A percentile compares a stretch with the other conserved stretches of the same genome.
Evolutionary conservation across 2,113 vertebrate species (phyloP).

Genomic region (Prunella fulvescens): DNA sequence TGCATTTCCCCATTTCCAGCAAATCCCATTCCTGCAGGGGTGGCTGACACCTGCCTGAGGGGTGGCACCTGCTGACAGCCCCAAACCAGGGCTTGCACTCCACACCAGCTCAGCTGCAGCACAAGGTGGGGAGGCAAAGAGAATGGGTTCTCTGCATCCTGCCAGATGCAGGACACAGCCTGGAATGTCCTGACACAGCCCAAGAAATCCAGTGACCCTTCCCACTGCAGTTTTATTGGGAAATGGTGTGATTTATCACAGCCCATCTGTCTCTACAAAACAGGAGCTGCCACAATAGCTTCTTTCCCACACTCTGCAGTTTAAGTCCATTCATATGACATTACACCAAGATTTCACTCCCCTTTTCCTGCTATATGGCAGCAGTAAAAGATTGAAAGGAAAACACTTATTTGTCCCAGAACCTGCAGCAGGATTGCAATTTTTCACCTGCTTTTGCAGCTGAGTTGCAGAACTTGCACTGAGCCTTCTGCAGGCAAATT

Average conservation of each 20-base stretch:
- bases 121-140: not conserved
- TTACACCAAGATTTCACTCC: not conserved
- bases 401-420: not conserved
- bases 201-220: not conserved
- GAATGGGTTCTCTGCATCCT: not conserved
- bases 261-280: not conserved
- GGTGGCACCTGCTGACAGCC: not conserved
- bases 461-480: not conserved
- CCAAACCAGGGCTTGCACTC: accelerated
- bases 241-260: not conserved
- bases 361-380: not conserved
- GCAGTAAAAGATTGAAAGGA: not conserved
- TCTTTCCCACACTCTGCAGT: not conserved
- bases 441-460: not conserved
- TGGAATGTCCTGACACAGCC: not conserved
- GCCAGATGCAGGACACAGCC: not conserved
- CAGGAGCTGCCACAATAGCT: not conserved
- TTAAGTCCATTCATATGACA: not conserved
- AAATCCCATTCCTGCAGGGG: not conserved
- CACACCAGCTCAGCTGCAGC: not conserved
- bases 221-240: not conserved
- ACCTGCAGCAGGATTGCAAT: not conserved
- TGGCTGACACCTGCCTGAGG: not conserved
- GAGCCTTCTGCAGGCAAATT: not conserved
- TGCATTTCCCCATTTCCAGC: not conserved